Evolutionary conservation across 1,140 invertebrate genomes (phyloP).

Genomic region (Leptonema lineaticorne): DNA sequence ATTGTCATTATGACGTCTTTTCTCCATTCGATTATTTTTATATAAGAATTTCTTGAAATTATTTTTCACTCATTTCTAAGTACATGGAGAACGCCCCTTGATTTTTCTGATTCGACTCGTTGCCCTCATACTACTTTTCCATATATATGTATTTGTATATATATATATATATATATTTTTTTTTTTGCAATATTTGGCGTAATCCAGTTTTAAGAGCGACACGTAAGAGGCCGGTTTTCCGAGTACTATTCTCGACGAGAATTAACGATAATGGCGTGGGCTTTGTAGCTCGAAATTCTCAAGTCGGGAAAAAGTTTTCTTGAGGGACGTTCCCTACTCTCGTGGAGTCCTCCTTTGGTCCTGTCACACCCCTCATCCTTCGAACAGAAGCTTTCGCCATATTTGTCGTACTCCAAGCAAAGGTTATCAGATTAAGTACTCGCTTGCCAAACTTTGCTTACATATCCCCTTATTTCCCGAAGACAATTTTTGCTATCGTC

Average conservation of each 20-base stretch:
- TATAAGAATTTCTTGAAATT: not conserved
- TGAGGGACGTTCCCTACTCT: no score
- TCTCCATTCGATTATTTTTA: not conserved
- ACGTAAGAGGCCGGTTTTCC: constrained; percentile 39
- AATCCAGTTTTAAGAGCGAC: constrained; percentile 40
- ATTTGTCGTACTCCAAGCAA: constrained; percentile 38
- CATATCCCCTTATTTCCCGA: constrained; percentile 22
- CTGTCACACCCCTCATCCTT: not conserved
- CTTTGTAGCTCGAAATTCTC: constrained; percentile 37
- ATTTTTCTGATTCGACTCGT: constrained; percentile 34
- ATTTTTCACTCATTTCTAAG: constrained; percentile 31
- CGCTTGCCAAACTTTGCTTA: constrained; percentile 23
- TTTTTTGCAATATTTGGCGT: constrained; percentile 37
- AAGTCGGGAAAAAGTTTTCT: constrained; percentile 38
- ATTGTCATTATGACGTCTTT: not conserved
- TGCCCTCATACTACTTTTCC: no score
- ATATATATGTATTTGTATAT: no score
- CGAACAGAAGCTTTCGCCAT: constrained; percentile 1
- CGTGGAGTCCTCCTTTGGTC: no score
- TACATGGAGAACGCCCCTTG: constrained; percentile 34
- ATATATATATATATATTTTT: no score
- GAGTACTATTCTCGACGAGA: constrained; percentile 37
- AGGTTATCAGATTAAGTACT: constrained; percentile 27
- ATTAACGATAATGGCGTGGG: constrained; percentile 39
- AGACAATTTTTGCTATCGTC: constrained; percentile 10